Evolutionary conservation across 2,113 vertebrate species (phyloP).

Genomic region (Anoplopoma fimbria): DNA sequence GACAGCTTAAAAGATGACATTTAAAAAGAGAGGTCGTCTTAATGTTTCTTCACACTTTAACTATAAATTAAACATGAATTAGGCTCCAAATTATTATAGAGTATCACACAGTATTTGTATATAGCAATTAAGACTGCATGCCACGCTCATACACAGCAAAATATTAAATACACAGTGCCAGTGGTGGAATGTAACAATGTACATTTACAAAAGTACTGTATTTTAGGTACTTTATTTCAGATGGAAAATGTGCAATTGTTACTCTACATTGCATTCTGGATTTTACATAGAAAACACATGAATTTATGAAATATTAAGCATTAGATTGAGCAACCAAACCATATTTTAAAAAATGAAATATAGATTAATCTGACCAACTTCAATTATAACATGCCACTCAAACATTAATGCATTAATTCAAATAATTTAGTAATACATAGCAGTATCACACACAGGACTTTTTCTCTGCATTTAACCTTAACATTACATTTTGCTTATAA

Average conservation of each 20-base stretch:
- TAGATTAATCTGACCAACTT: not conserved
- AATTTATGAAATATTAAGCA: not conserved
- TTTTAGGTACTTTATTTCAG: not conserved
- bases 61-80: not conserved
- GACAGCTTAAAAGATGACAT: not conserved
- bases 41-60: constrained; percentile 3
- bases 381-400: not conserved
- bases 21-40: not conserved
- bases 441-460: not conserved
- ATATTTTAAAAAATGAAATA: not conserved
- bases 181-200: not conserved
- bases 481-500: not conserved
- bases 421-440: not conserved
- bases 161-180: not conserved
- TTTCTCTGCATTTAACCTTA: not conserved
- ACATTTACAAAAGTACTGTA: not conserved
- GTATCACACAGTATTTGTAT: not conserved
- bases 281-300: not conserved
- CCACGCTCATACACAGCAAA: not conserved
- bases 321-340: not conserved
- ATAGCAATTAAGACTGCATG: not conserved
- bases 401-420: not conserved
- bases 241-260: not conserved
- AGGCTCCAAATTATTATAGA: not conserved
- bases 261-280: not conserved